Evolutionary conservation across 2,888 invertebrate species (phyloP), one percentile per base, ranked within the genome.

Genomic region (Drosophila niveifrons): DNA sequence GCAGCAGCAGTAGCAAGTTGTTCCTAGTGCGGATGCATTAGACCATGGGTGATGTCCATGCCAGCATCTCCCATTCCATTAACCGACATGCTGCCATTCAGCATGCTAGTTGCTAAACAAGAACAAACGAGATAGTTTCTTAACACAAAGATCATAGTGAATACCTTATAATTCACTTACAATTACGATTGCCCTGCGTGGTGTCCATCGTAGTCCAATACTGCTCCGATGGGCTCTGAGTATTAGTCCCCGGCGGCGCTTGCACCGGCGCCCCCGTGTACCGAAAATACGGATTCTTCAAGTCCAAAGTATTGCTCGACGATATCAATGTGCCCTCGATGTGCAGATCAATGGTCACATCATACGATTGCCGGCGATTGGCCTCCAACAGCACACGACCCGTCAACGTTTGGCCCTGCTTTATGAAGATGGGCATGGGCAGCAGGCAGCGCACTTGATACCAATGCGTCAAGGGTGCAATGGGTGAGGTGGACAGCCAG

Each of bases 381-480:
- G 99, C 98, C 75, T 97, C 94, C 78, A 99, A 94, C 65, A 97
- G 92, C 34, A 98, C 98, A 84, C 96, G 94, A 0, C 99, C 99
- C 0, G 96, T 96, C 58, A 99, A 93, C 8, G 96, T 94, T 91
- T 99, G 98, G 1, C 99, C 99, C 92, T 97, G 97, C 93, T 98
- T 98, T 18, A 97, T 97, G 90, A 99, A 96, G 50, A 99, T 95
- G 1, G 99, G 99, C 80, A 96, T 96, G 91, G 98, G 97, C 59
- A 99, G 93, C 72, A 99, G 94, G 92, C 99, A 99, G 31, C 99
- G 95, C 2, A 99, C 99, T 93, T 99, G 99, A 93, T 99, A 99
- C 99, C 99, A 99, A 93, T 99, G 99, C 29, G 99, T 99, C 17
- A 99, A 93, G 0, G 99, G 98, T 92, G 99, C 99, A 2, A 99